Conservation (phyloP, 2,113 vertebrate species). For the Cygnus atratus region DNA sequence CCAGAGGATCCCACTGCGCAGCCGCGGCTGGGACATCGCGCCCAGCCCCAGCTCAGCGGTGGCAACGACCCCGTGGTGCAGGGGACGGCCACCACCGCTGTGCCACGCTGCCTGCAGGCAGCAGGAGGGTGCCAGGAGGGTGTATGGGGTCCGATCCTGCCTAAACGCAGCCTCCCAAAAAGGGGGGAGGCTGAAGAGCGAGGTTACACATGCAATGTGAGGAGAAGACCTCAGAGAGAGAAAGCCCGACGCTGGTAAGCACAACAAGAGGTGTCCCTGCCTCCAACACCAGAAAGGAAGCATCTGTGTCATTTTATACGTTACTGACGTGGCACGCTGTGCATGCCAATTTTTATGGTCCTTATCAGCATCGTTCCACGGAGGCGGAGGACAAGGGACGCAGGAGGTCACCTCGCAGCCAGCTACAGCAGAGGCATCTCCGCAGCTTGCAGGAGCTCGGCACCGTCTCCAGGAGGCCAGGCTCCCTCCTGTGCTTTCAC, state of each 20-base stretch:
- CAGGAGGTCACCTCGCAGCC: too few species aligned
- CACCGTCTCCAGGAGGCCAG: background rate
- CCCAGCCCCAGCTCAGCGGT: background rate
- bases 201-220: background rate
- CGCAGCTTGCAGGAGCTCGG: background rate
- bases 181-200: background rate
- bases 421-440: too few species aligned
- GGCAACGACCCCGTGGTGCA: accelerated
- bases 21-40: accelerated
- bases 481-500: background rate
- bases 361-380: background rate
- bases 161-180: background rate
- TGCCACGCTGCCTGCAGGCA: background rate
- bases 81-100: accelerated
- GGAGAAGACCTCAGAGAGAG: background rate
- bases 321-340: background rate
- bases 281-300: background rate
- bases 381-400: background rate
- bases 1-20: background rate
- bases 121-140: background rate
- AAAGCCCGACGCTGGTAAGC: background rate
- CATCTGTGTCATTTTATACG: background rate
- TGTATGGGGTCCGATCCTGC: too few species aligned
- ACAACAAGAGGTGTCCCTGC: background rate
- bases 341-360: background rate